Conservation (phyloP, 2,888 invertebrate species). For the Metacarcinus magister region DNA sequence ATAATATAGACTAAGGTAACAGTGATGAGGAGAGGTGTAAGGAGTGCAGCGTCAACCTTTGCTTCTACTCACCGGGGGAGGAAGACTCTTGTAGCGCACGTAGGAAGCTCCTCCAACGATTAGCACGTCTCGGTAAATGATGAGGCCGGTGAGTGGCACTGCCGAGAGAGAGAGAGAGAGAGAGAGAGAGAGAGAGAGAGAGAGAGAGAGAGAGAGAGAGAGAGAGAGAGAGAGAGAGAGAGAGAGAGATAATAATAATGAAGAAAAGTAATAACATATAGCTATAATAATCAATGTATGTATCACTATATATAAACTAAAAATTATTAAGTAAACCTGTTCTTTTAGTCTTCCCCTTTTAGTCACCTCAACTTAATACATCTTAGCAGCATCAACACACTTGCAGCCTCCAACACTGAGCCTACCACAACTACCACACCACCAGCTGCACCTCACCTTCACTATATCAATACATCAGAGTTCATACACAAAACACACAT, state of each 20-base stretch:
- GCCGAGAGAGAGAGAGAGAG: slow-evolving; percentile 45
- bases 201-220: background rate
- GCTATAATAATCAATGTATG: too few species aligned
- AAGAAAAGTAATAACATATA: too few species aligned
- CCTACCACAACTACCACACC: too few species aligned
- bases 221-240: too few species aligned
- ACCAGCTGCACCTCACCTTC: background rate
- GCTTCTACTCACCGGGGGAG: slow-evolving; percentile 91
- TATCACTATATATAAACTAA: too few species aligned
- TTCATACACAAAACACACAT: background rate
- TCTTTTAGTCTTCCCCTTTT: too few species aligned
- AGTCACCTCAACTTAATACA: too few species aligned
- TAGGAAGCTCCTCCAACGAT: slow-evolving; percentile 94
- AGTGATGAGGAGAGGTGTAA: too few species aligned
- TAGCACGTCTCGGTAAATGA: slow-evolving; percentile 92
- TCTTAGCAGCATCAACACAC: background rate
- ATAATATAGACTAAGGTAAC: too few species aligned
- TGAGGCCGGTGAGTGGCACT: slow-evolving; percentile 89
- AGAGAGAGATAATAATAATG: too few species aligned
- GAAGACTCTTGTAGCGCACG: slow-evolving; percentile 94
- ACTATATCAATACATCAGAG: background rate
- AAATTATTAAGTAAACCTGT: too few species aligned
- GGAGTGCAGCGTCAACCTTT: too few species aligned
- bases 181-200: background rate
- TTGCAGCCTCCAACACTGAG: background rate